phyloP scores from a whole-genome alignment of 2,888 invertebrate species.

The Lithophane semibrunnea region DNA sequence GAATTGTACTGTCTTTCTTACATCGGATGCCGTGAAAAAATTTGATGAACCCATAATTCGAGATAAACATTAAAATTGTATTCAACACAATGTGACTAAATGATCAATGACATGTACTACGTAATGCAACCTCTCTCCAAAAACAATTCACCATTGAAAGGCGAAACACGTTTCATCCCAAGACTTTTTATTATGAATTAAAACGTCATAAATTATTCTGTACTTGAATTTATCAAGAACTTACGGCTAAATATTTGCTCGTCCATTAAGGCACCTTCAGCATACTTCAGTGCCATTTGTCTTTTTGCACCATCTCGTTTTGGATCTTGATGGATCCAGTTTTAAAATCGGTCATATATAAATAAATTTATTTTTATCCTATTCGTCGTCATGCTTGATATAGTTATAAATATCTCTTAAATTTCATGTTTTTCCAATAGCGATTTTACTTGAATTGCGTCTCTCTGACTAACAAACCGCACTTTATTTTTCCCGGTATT shows the following conservation, averaged over 20 bases:
- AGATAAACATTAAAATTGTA: not conserved
- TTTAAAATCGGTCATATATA: conserved; percentile 55
- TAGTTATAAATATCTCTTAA: conserved; percentile 17
- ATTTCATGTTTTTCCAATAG: conserved; percentile 22
- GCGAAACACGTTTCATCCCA: conserved; percentile 64
- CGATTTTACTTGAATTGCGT: conserved; percentile 12
- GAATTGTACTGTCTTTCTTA: not conserved
- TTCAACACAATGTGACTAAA: conserved; percentile 21
- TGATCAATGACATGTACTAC: conserved; percentile 25
- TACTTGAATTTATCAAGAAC: conserved; percentile 75
- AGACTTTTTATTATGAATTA: conserved; percentile 76
- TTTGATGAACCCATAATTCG: not conserved
- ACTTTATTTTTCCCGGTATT: conserved; percentile 27
- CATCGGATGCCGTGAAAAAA: not conserved
- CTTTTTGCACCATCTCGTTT: conserved; percentile 62
- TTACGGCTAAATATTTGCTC: conserved; percentile 67
- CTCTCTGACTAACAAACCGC: conserved; percentile 24
- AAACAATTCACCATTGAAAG: conserved; percentile 57
- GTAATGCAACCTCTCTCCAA: conserved; percentile 35
- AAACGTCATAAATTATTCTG: conserved; percentile 80
- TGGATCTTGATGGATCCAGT: conserved; percentile 49
- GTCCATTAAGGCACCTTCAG: conserved; percentile 71
- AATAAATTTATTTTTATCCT: conserved; percentile 31
- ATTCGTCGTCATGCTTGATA: conserved; percentile 6
- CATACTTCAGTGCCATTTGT: conserved; percentile 70